These are phyloP conservation scores for Scopus umbretta DNA, from an alignment of 2,113 vertebrate genomes.

Conservation along the genomic window DNA sequence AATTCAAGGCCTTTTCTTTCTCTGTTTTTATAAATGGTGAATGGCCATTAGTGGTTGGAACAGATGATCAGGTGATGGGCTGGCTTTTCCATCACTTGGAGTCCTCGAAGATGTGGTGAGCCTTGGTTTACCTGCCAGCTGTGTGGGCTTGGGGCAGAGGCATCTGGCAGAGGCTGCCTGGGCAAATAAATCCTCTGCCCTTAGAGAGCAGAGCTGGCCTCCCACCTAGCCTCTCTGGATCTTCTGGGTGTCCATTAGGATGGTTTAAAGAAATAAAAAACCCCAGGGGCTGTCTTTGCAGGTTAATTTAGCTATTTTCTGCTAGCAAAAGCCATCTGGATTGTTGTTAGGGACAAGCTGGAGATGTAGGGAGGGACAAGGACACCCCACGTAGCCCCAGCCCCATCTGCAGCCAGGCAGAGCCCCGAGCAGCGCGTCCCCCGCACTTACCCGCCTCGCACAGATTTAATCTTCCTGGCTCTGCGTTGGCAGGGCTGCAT, in stretches of 20 bases:
- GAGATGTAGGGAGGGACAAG: neutral
- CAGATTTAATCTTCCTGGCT: slow-evolving; percentile 37
- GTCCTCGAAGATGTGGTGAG: neutral
- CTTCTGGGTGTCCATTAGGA: neutral
- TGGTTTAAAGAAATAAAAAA: neutral
- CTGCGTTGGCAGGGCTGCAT: neutral
- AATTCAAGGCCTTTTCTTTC: neutral
- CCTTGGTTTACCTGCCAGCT: neutral
- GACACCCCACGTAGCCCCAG: neutral
- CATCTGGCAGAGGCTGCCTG: neutral
- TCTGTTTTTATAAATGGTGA: neutral
- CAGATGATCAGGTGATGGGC: neutral
- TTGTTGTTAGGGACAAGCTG: neutral
- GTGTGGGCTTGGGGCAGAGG: neutral
- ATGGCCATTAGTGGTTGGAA: neutral
- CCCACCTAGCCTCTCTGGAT: neutral
- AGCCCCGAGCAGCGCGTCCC: neutral
- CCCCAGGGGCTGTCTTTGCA: neutral
- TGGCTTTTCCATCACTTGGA: neutral
- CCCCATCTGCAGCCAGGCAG: neutral
- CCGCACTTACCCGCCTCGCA: neutral
- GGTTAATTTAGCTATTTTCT: neutral
- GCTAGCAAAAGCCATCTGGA: neutral
- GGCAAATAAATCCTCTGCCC: neutral
- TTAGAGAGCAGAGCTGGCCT: neutral